These are phyloP conservation scores for Lucifuga dentata DNA, from an alignment of 2,113 vertebrate species.

Conservation along the genomic window DNA sequence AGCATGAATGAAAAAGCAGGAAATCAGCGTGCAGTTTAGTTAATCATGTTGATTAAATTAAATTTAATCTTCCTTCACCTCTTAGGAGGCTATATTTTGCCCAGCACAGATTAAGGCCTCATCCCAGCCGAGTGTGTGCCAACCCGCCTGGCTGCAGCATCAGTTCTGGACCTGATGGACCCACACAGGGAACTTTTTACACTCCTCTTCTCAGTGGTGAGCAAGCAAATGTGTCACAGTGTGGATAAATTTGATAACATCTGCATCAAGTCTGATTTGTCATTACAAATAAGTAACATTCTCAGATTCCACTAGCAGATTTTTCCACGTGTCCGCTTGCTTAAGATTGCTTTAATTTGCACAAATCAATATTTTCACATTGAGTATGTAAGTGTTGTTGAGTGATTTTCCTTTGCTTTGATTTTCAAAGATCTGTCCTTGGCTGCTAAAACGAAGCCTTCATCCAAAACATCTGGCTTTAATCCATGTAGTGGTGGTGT, in stretches of 20 bases:
- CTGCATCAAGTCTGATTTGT: too few relatives aligned
- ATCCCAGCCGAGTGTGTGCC: conserved; percentile 90
- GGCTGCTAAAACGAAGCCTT: conserved; percentile 30
- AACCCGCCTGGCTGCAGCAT: conserved; percentile 90
- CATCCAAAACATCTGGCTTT: conserved; percentile 89
- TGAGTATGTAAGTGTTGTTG: conserved; percentile 31
- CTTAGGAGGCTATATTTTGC: conserved; percentile 92
- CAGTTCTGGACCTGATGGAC: conserved; percentile 88
- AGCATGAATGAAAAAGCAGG: neutral
- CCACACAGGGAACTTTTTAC: conserved; percentile 91
- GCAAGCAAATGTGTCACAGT: conserved; percentile 3
- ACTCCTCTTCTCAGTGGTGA: conserved; percentile 88
- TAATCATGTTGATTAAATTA: too few relatives aligned
- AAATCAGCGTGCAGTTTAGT: neutral
- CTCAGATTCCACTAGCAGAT: conserved; percentile 12
- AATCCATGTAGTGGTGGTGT: conserved; percentile 89
- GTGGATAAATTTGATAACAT: too few relatives aligned
- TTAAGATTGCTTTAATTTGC: too few relatives aligned
- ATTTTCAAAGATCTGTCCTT: conserved; percentile 66
- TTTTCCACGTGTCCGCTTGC: too few relatives aligned
- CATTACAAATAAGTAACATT: too few relatives aligned
- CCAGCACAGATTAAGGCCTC: conserved; percentile 90
- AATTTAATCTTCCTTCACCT: conserved; percentile 46
- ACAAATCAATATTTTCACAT: conserved; percentile 49
- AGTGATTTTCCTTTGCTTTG: conserved; percentile 33